These are phyloP conservation scores for Burhinus bistriatus DNA, from an alignment of 2,113 vertebrate species.

Conservation along the genomic window DNA sequence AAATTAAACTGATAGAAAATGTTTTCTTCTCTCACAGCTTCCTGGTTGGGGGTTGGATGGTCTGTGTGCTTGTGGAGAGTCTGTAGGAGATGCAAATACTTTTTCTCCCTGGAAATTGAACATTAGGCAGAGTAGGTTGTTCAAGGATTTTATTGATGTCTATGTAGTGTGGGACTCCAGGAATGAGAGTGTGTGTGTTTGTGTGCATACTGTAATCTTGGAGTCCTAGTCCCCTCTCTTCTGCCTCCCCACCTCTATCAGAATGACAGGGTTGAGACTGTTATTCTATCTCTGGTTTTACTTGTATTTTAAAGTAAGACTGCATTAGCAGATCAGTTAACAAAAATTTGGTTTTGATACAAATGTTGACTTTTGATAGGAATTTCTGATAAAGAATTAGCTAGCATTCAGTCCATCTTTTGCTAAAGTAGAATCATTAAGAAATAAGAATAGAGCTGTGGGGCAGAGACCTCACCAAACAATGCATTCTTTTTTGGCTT, in stretches of 20 bases:
- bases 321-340: neutral
- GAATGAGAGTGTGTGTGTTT: neutral
- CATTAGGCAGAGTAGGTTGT: neutral
- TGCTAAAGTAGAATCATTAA: neutral
- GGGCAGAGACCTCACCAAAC: neutral
- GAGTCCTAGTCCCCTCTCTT: neutral
- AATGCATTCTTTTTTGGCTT: neutral
- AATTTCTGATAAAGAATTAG: neutral
- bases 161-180: neutral
- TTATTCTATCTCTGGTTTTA: neutral
- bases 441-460: neutral
- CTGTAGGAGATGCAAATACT: neutral
- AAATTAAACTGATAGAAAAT: neutral
- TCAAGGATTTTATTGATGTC: neutral
- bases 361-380: neutral
- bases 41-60: neutral
- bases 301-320: neutral
- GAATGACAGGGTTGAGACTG: neutral
- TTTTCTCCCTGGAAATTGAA: neutral
- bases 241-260: neutral
- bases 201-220: too few relatives aligned
- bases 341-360: neutral
- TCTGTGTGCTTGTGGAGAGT: neutral
- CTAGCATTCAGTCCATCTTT: neutral
- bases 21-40: neutral